phyloP scores from a whole-genome alignment of 2,113 vertebrate species.

The Theristicus caerulescens region DNA sequence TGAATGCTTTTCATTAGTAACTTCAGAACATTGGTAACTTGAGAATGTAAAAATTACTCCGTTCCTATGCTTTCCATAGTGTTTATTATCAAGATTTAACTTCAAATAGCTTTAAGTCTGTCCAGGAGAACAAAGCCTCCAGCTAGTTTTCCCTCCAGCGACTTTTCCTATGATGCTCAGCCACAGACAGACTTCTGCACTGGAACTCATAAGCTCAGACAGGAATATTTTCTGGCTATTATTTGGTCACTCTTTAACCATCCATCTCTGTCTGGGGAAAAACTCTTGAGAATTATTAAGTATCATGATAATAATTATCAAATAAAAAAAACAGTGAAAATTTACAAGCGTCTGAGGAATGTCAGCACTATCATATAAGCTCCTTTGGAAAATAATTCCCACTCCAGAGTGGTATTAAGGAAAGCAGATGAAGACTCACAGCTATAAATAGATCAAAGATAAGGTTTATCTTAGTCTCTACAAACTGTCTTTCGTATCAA shows the following conservation, averaged over 20 bases:
- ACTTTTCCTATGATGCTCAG: background rate
- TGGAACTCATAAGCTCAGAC: background rate
- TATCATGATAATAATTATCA: background rate
- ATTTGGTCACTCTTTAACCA: background rate
- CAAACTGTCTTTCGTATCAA: background rate
- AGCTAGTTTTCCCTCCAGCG: background rate
- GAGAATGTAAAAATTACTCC: background rate
- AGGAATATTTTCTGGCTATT: background rate
- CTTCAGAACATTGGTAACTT: background rate
- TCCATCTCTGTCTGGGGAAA: background rate
- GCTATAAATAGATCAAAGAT: constrained; percentile 25
- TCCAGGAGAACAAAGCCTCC: background rate
- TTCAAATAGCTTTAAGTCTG: background rate
- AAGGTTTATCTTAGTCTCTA: background rate
- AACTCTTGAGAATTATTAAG: background rate
- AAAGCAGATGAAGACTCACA: constrained; percentile 34
- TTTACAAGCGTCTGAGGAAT: background rate
- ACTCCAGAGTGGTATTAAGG: constrained; percentile 1
- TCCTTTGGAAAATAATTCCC: constrained; percentile 32
- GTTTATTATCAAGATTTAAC: background rate
- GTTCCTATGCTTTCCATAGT: background rate
- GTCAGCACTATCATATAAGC: background rate
- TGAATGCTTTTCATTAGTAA: background rate
- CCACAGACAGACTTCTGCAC: background rate
- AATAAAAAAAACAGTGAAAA: background rate